Base-by-base conservation (phyloP, 2,888 invertebrate genomes). In the Margaritifera margaritifera region DNA sequence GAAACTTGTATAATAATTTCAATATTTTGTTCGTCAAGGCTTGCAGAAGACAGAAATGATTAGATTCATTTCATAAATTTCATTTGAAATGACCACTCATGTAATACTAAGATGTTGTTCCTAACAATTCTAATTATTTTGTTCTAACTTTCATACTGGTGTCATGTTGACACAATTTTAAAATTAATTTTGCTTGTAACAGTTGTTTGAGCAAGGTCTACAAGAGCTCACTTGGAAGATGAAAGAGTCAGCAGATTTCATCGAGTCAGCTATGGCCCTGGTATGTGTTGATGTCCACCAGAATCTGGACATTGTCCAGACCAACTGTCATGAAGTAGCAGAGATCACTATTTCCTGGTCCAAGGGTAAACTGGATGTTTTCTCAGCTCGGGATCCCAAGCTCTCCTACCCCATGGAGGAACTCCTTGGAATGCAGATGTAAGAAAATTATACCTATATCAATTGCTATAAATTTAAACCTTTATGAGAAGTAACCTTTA, bases 161-260 rank as follows among this genome's bases (percentile, higher is more conserved):
- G 20, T 2, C 54, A 55, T 64, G 24, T 24, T 57, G 20, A 19
- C 4, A 65, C 22, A 60, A 6, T 27, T 58, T 24, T 20, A 15
- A n/a, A 50, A 20, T 22, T n/a, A 22, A 20, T 60, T 50, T 0
- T 54, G 52, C 53, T 20, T 20, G 18, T 78, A 72, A 20, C 80
- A 89, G 89, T 69, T 89, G 66, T 83, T 89, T 76, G 86, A 88
- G 56, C 84, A 88, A 77, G 89, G 89, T 22, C 75, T 88, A 27
- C 80, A 84, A 63, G 81, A 84, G 58, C 85, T 80, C 66, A 89
- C 88, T 11, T 90, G 90, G 90, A 86, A 86, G 66, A 89, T 87
- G 79, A 87, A 87, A 68, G 89, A 90, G 69, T 86, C 87, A 22
- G 84, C 83, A 20, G 90, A 90, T 77, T 90, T 89, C 73, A 88